Percentiles rank a stretch among this genome's conserved stretches.
phyloP scores from a whole-genome alignment of 2,797 vertebrate species.

The Peromyscus nudipes region DNA sequence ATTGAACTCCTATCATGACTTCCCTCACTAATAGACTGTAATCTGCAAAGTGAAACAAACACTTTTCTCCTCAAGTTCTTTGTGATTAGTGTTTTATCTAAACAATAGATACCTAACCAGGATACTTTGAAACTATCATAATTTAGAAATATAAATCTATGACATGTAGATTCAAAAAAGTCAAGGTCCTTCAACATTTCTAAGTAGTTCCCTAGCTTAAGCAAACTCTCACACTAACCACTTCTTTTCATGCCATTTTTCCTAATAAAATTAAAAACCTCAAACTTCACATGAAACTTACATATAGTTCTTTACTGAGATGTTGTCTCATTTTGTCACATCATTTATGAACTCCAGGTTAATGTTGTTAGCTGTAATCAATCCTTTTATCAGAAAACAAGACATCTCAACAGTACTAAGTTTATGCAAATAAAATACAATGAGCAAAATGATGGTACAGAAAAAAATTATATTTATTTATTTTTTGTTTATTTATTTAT shows the following conservation, averaged over 20 bases:
- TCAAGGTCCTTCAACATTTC: neutral
- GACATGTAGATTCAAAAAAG: neutral
- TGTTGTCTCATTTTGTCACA: neutral
- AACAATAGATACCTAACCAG: neutral
- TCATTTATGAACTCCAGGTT: neutral
- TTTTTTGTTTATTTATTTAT: too few species aligned
- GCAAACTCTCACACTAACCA: neutral
- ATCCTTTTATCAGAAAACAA: neutral
- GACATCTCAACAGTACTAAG: neutral
- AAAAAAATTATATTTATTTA: too few species aligned
- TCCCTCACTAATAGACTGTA: neutral
- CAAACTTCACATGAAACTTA: neutral
- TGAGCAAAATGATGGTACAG: neutral
- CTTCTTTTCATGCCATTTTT: neutral
- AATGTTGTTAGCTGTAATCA: neutral
- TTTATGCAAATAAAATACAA: neutral
- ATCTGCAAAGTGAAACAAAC: neutral
- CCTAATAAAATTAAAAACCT: neutral
- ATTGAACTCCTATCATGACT: neutral
- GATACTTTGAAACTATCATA: neutral
- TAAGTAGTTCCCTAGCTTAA: neutral
- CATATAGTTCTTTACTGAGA: neutral
- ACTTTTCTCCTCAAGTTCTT: neutral
- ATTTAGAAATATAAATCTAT: neutral
- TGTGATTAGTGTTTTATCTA: neutral